Conservation (phyloP, 1,140 invertebrate genomes). For the Apis laboriosa region DNA sequence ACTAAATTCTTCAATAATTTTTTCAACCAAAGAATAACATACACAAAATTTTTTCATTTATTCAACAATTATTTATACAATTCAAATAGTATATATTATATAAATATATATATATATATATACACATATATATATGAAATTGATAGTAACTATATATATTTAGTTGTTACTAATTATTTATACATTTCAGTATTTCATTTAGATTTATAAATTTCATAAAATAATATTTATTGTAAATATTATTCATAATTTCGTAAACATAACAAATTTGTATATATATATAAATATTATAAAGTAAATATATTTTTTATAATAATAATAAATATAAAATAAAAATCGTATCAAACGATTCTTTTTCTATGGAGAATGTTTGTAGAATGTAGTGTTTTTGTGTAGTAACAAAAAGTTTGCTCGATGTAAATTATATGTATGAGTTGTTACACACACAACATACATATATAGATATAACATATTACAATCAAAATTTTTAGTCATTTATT, state of each 20-base stretch:
- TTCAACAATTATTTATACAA: constrained; percentile 40
- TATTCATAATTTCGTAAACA: constrained; percentile 31
- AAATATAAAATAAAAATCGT: constrained; percentile 54
- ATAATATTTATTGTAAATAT: constrained; percentile 4
- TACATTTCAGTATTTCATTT: background rate
- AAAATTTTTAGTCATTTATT: constrained; percentile 1
- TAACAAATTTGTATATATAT: constrained; percentile 38
- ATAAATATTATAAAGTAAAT: constrained; percentile 54
- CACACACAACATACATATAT: background rate
- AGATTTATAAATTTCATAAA: background rate
- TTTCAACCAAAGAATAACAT: background rate
- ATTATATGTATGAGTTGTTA: background rate
- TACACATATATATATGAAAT: background rate
- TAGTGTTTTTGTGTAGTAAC: constrained; percentile 17
- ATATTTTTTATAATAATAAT: constrained; percentile 35
- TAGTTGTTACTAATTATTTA: background rate
- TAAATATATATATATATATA: no score
- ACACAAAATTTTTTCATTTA: constrained; percentile 23
- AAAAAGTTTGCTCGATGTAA: background rate
- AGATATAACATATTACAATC: background rate
- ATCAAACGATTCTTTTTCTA: constrained; percentile 56
- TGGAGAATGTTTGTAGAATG: constrained; percentile 65
- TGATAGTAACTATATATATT: constrained; percentile 25
- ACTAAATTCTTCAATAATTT: background rate
- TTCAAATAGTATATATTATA: background rate